Evolutionary conservation across 1,140 invertebrate genomes (phyloP).

Genomic region (Chironomus striatipennis): DNA sequence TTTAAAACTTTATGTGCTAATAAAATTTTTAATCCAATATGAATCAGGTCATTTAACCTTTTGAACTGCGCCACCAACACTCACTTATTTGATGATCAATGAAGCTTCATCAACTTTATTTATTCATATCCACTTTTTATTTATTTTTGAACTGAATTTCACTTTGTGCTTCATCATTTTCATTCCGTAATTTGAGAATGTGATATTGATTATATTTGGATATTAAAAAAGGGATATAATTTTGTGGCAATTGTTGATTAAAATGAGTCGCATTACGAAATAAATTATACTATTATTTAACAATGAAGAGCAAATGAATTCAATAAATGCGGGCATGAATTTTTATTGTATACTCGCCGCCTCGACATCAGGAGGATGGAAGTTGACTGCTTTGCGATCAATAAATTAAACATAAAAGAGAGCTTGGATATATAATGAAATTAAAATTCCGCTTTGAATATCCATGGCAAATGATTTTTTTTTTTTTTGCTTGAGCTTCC

Average conservation of each 20-base stretch:
- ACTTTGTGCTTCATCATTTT: too few relatives aligned
- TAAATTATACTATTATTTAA: neutral
- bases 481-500: too few relatives aligned
- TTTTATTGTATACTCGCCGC: too few relatives aligned
- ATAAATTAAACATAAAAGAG: neutral
- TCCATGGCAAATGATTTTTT: too few relatives aligned
- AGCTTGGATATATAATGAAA: neutral
- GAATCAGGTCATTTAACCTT: too few relatives aligned
- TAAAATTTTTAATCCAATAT: too few relatives aligned
- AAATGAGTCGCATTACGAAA: neutral
- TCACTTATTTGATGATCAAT: too few relatives aligned
- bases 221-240: neutral
- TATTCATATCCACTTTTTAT: too few relatives aligned
- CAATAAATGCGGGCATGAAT: neutral
- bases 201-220: neutral
- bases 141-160: too few relatives aligned
- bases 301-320: neutral
- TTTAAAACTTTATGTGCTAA: too few relatives aligned
- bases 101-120: too few relatives aligned
- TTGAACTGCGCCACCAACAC: too few relatives aligned
- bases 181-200: neutral
- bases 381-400: constrained; percentile 1
- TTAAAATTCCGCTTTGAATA: neutral
- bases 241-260: neutral
- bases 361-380: neutral